Base-by-base conservation (phyloP, 2,797 vertebrate genomes). In the Sebastes taczanowskii region DNA sequence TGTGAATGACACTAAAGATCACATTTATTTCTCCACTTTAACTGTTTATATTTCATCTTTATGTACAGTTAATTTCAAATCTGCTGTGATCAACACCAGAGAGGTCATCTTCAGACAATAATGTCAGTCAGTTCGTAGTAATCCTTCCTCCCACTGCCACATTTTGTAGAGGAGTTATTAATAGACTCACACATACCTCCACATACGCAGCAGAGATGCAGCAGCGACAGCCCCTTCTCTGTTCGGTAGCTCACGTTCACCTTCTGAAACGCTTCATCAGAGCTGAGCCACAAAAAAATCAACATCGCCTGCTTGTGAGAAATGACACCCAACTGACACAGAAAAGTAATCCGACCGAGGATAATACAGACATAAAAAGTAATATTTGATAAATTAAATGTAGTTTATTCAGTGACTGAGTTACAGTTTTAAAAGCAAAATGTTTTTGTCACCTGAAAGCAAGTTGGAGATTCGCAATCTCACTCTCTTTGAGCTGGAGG, bases 191-290 rank as follows among this genome's bases (percentile, higher is more conserved):
- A 92, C 96, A 86, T 93, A 99, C 98, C 98, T 86, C 95, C 95
- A 75, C 97, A 99, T 2, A 96, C 86, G 61, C 97, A 99, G 93
- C 97, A 98, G 81, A 99, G 96, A 90, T 99, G 98, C 60, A 99
- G 96, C 83, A 99, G 96, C 11, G 98, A 99, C 68, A 99, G 94
- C 8, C 98, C 97, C 30, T 92, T 96, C 90, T 97, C 97, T 18
- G 98, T 97, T 71, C 97, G 95, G 90, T 97, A 98, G 95, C 96
- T 97, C 85, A 98, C 87, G 84, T 98, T 99, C 85, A 99, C 97
- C 94, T 98, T 98, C 94, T 95, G 95, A 91, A 99, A 99, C 77
- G 97, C 97, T 90, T 99, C 98, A 35, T 99, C 97, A 2, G 97
- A 99, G 94, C 98, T 99, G 95, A 80, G 38, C 18, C 74, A 77